phyloP scores from a whole-genome alignment of 2,113 vertebrate genomes.

The Penelope pileata region DNA sequence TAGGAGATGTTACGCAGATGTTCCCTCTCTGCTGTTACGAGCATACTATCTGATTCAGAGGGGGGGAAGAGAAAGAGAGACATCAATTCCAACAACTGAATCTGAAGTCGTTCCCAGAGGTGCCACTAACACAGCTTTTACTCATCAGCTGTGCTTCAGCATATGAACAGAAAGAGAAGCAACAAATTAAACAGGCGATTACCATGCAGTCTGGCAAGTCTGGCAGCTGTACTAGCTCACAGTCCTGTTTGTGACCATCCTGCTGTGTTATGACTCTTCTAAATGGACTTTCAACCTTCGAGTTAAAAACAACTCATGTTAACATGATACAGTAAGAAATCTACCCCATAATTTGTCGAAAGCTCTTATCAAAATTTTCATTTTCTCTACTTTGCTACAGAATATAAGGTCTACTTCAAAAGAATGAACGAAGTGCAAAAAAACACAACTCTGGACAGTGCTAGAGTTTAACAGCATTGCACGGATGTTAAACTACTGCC shows the following conservation, averaged over 20 bases:
- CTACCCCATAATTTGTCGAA: neutral
- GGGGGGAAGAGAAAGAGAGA: neutral
- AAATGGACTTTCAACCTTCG: neutral
- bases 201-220: neutral
- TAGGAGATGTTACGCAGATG: neutral
- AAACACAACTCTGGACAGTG: neutral
- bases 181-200: neutral
- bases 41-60: neutral
- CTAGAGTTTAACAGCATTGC: neutral
- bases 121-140: neutral
- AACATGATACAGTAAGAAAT: neutral
- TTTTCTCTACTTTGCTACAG: neutral
- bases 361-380: neutral
- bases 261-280: neutral
- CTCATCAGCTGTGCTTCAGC: neutral
- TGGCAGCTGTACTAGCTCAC: neutral
- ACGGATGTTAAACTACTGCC: neutral
- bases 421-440: neutral
- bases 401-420: neutral
- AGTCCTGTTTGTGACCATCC: neutral
- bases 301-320: neutral
- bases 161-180: neutral
- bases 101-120: neutral
- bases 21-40: neutral
- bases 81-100: neutral